Conservation (phyloP, 2,888 invertebrate genomes). For the Timema podura region DNA sequence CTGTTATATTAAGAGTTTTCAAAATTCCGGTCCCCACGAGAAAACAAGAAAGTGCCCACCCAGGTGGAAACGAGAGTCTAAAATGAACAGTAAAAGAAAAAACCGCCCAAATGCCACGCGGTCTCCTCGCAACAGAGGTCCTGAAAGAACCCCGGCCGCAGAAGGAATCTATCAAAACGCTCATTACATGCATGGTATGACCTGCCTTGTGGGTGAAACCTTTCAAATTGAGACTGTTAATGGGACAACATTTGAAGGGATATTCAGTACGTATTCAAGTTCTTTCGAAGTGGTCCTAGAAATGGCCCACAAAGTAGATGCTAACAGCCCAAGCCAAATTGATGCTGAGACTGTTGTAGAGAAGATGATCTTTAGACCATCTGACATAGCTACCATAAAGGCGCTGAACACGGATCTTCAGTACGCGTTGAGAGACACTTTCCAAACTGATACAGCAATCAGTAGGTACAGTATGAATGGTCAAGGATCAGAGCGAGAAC, state of each 20-base stretch:
- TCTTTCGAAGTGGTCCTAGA: conserved; percentile 86
- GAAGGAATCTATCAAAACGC: conserved; percentile 89
- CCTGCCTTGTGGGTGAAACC: conserved; percentile 77
- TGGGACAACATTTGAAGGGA: conserved; percentile 82
- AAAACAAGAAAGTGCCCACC: conserved; percentile 74
- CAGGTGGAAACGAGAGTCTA: conserved; percentile 56
- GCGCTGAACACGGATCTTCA: conserved; percentile 84
- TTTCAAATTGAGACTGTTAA: conserved; percentile 71
- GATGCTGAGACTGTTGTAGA: conserved; percentile 64
- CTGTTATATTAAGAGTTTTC: conserved; percentile 46
- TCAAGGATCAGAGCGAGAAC: conserved; percentile 67
- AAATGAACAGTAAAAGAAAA: conserved; percentile 80
- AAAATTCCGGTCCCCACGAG: conserved; percentile 85
- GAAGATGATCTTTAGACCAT: conserved; percentile 76
- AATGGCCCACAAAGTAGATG: conserved; percentile 76
- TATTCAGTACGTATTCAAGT: conserved; percentile 84
- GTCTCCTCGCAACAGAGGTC: conserved; percentile 60
- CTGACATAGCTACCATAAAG: conserved; percentile 78
- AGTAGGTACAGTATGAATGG: conserved; percentile 80
- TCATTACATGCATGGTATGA: conserved; percentile 85
- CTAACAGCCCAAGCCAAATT: conserved; percentile 50
- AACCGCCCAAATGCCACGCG: conserved; percentile 72
- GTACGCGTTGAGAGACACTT: conserved; percentile 75
- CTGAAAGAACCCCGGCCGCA: conserved; percentile 59
- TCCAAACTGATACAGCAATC: conserved; percentile 86